phyloP scores from a whole-genome alignment of 2,797 vertebrate species.

The Paedocypris micromegethes region DNA sequence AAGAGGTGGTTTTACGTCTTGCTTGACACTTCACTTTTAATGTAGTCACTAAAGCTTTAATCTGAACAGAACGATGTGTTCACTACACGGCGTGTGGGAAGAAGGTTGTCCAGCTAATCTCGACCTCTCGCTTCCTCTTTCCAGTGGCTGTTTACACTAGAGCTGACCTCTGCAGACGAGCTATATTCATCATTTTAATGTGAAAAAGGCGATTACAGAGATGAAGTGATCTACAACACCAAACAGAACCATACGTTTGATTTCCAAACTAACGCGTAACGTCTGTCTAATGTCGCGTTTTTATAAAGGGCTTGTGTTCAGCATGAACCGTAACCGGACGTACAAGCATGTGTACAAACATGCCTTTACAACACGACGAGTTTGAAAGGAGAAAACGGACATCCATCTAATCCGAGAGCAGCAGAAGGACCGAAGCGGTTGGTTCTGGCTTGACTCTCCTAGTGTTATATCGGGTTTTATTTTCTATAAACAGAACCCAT shows the following conservation, averaged over 20 bases:
- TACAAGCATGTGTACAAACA: conserved; percentile 57
- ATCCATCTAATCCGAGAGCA: conserved; percentile 60
- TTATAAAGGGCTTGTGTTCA: conserved; percentile 44
- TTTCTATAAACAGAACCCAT: conserved; percentile 62
- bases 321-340: conserved; percentile 57
- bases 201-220: conserved; percentile 52
- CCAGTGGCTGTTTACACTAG: conserved; percentile 26
- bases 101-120: too few relatives aligned
- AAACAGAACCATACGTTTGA: conserved; percentile 58
- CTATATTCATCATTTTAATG: conserved; percentile 6
- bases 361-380: conserved; percentile 64
- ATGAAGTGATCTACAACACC: conserved; percentile 55
- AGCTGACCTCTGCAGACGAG: conserved; percentile 11
- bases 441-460: conserved; percentile 57
- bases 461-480: conserved; percentile 63
- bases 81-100: too few relatives aligned
- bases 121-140: conserved; percentile 2
- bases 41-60: conserved; percentile 1
- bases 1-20: conserved; percentile 14
- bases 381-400: conserved; percentile 42
- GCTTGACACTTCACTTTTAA: background rate
- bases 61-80: too few relatives aligned
- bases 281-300: conserved; percentile 26
- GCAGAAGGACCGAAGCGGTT: conserved; percentile 49
- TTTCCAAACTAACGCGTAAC: conserved; percentile 26